phyloP scores from a whole-genome alignment of 2,113 vertebrate species.

The Oostethus manadensis region DNA sequence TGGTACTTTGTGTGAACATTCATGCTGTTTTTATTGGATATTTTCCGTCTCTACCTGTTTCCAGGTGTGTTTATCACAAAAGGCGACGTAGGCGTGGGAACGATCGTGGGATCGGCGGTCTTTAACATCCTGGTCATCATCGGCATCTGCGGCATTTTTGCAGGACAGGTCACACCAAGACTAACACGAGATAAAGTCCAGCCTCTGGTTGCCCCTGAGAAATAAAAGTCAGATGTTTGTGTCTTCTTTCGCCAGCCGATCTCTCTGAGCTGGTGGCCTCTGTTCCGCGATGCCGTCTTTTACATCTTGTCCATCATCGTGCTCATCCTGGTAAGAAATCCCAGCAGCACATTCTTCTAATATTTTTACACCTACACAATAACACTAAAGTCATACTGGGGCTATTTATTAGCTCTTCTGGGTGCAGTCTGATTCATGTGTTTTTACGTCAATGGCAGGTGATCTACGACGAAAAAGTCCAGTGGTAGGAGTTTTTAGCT shows the following conservation, averaged over 20 bases:
- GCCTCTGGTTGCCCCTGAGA: neutral
- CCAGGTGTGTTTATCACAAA: conserved; percentile 78
- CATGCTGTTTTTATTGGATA: no score
- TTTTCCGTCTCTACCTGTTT: neutral
- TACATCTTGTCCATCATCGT: conserved; percentile 75
- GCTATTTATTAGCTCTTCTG: neutral
- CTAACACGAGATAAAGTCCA: neutral
- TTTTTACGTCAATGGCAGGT: conserved; percentile 53
- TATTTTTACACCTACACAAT: neutral
- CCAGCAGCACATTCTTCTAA: neutral
- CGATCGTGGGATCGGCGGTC: conserved; percentile 77
- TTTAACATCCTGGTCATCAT: conserved; percentile 80
- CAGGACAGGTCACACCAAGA: conserved; percentile 61
- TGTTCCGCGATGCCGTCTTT: conserved; percentile 72
- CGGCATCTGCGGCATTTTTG: conserved; percentile 74
- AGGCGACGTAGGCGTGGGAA: conserved; percentile 76
- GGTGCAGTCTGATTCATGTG: neutral
- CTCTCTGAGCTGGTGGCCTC: conserved; percentile 74
- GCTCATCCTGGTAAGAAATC: conserved; percentile 71
- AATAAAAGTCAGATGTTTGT: neutral
- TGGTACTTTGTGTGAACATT: no score
- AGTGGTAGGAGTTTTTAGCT: conserved; percentile 62
- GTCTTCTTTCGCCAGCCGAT: conserved; percentile 56
- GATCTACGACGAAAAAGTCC: conserved; percentile 75
- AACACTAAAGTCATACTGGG: no score